phyloP scores from a whole-genome alignment of 2,113 vertebrate genomes.

The Cavia porcellus region DNA sequence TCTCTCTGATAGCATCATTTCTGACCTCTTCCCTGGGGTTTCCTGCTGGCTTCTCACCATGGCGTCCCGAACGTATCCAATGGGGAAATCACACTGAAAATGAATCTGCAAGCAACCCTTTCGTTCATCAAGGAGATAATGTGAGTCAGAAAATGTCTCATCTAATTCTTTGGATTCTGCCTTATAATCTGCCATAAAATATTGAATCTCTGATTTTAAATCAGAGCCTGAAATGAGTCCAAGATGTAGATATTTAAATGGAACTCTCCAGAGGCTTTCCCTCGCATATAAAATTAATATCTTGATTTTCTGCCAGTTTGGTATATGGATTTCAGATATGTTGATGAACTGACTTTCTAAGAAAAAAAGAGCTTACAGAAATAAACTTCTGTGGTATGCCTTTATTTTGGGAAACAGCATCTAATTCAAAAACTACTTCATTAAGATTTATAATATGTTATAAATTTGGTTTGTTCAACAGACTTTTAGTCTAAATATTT shows the following conservation, averaged over 20 bases:
- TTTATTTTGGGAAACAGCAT: slow-evolving; percentile 69
- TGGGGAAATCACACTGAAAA: slow-evolving; percentile 88
- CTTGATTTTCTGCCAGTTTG: slow-evolving; percentile 67
- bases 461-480: slow-evolving; percentile 67
- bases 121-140: slow-evolving; percentile 86
- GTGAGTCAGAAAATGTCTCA: slow-evolving; percentile 81
- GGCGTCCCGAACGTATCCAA: slow-evolving; percentile 80
- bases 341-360: slow-evolving; percentile 59
- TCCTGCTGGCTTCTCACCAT: slow-evolving; percentile 79
- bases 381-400: background rate
- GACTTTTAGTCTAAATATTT: slow-evolving; percentile 70
- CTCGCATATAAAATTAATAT: slow-evolving; percentile 74
- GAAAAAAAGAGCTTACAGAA: background rate
- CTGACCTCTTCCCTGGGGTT: slow-evolving; percentile 85
- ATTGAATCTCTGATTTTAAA: slow-evolving; percentile 76
- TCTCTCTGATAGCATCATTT: slow-evolving; percentile 85
- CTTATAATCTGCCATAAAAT: slow-evolving; percentile 72
- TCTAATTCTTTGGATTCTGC: slow-evolving; percentile 79
- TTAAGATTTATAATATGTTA: slow-evolving; percentile 60
- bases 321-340: slow-evolving; percentile 71
- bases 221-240: slow-evolving; percentile 75
- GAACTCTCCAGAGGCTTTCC: slow-evolving; percentile 57
- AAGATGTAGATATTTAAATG: slow-evolving; percentile 74
- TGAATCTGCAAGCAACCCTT: slow-evolving; percentile 82
- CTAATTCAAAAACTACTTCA: slow-evolving; percentile 63